A percentile compares a stretch with the other conserved stretches of the same genome.
phyloP scores from a whole-genome alignment of 2,113 vertebrate species.

The Caloenas nicobarica region DNA sequence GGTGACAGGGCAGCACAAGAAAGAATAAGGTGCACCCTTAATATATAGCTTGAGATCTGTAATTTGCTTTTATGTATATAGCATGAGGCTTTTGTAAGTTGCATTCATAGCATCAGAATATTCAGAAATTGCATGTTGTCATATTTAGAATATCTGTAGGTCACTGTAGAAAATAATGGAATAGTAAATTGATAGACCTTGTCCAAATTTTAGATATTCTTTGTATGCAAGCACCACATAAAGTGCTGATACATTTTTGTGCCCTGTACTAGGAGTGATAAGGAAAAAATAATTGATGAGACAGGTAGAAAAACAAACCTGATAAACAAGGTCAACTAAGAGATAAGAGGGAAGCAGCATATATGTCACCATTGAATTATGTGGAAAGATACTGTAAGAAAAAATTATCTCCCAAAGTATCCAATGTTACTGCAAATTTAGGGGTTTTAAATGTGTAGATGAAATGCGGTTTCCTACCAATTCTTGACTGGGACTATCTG shows the following conservation, averaged over 20 bases:
- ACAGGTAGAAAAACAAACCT: background rate
- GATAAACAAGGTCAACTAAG: background rate
- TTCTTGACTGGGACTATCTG: background rate
- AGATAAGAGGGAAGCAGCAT: background rate
- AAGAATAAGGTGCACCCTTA: background rate
- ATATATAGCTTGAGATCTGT: background rate
- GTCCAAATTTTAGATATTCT: background rate
- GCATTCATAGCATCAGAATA: background rate
- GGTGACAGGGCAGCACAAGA: background rate
- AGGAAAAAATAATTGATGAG: background rate
- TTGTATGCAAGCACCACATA: background rate
- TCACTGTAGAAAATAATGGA: background rate
- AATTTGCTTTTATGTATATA: background rate
- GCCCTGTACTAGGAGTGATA: background rate
- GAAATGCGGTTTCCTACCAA: background rate
- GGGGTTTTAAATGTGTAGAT: background rate
- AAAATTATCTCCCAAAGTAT: background rate
- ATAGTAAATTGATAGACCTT: background rate
- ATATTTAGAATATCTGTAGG: background rate
- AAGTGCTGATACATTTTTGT: background rate
- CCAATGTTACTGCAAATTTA: background rate
- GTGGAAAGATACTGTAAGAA: background rate
- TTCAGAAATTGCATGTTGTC: background rate
- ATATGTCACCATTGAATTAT: background rate
- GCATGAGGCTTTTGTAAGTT: background rate